phyloP scores from a whole-genome alignment of 2,888 invertebrate species.

The Electrophaes corylata region DNA sequence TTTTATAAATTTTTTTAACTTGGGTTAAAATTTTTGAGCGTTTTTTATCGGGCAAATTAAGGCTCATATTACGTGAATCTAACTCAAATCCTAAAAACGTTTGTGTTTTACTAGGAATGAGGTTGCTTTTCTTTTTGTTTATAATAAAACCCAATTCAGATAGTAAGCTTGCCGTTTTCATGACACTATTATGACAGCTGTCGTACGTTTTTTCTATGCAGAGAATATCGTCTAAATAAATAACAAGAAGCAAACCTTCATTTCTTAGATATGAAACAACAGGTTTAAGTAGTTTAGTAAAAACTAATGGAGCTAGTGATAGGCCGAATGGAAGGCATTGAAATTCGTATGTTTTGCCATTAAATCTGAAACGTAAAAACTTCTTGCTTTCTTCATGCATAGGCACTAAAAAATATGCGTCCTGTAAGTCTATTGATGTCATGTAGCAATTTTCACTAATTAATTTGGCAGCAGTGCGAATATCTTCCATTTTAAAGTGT shows the following conservation, averaged over 20 bases:
- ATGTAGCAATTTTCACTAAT: background rate
- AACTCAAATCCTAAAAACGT: background rate
- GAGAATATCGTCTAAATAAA: background rate
- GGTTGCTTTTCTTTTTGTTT: background rate
- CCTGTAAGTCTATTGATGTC: background rate
- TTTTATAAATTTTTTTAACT: background rate
- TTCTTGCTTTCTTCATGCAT: background rate
- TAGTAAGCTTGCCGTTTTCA: background rate
- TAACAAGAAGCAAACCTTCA: background rate
- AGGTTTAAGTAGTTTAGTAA: background rate
- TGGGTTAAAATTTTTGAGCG: background rate
- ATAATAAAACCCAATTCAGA: background rate
- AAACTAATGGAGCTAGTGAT: background rate
- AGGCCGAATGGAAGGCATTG: background rate
- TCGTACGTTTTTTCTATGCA: background rate
- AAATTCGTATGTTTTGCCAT: background rate
- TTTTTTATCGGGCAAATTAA: background rate
- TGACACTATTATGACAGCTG: background rate
- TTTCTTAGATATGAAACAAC: background rate
- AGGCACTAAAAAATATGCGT: background rate
- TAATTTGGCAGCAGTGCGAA: background rate
- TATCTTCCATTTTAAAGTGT: background rate
- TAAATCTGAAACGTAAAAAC: background rate
- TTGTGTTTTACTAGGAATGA: slow-evolving; percentile 4
- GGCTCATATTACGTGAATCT: background rate